These are phyloP conservation scores for Aplysina aerophoba DNA, from an alignment of 37 sponge, comb jelly and placozoan genomes.

Conservation along the genomic window DNA sequence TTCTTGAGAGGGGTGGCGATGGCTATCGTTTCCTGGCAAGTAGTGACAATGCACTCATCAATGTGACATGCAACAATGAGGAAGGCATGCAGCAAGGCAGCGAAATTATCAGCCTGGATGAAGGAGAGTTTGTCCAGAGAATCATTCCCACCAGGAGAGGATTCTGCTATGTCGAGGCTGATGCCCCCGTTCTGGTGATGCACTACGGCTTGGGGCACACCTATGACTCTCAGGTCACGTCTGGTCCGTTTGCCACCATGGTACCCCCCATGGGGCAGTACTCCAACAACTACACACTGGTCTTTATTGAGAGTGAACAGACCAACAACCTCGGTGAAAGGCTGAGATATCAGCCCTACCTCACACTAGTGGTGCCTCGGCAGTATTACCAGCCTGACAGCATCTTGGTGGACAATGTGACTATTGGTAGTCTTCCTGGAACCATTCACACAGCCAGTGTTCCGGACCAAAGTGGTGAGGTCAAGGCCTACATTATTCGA, in stretches of 20 bases:
- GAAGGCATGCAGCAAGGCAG: not conserved
- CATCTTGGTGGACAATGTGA: not conserved
- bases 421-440: not conserved
- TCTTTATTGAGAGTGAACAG: not conserved
- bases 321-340: not conserved
- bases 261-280: conserved; percentile 56
- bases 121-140: not conserved
- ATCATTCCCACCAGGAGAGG: not conserved
- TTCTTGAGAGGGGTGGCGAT: conserved; percentile 21
- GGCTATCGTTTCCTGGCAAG: conserved; percentile 40
- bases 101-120: not conserved
- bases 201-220: conserved; percentile 54
- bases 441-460: not conserved
- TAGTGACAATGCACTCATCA: conserved; percentile 34
- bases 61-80: conserved; percentile 26
- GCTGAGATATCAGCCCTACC: not conserved
- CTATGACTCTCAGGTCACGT: conserved; percentile 7
- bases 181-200: conserved; percentile 43
- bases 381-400: conserved; percentile 20
- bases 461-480: not conserved
- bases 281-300: conserved; percentile 26
- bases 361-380: conserved; percentile 18
- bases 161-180: conserved; percentile 55
- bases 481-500: conserved; percentile 43
- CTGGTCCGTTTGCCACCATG: conserved; percentile 51